These are phyloP conservation scores for Ethmia dodecea DNA, from an alignment of 2,888 invertebrate genomes.

Conservation along the genomic window DNA sequence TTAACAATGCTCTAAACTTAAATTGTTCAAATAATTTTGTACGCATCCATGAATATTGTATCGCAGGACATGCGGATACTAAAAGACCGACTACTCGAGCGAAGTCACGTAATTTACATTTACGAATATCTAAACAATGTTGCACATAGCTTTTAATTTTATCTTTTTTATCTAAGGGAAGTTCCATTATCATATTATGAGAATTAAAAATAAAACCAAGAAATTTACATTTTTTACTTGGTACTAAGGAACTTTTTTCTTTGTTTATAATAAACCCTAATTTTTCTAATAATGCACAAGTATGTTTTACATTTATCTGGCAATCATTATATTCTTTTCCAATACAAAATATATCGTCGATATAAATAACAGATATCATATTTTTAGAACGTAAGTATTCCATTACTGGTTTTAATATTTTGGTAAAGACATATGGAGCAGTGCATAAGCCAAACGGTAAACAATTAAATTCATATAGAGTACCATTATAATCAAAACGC, in stretches of 20 bases:
- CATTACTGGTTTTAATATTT: constrained; percentile 1
- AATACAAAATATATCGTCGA: constrained; percentile 13
- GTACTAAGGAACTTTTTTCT: constrained; percentile 6
- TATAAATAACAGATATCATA: constrained; percentile 4
- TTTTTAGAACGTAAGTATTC: constrained; percentile 3
- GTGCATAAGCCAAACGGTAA: constrained; percentile 2
- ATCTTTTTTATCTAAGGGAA: background rate
- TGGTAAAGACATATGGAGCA: constrained; percentile 5
- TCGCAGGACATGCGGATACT: background rate
- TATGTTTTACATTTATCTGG: constrained; percentile 5
- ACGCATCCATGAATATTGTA: constrained; percentile 2
- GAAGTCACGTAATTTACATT: background rate
- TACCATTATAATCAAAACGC: background rate
- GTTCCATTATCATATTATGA: background rate
- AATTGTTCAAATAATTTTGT: constrained; percentile 6
- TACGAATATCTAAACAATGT: background rate
- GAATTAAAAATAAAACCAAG: constrained; percentile 8
- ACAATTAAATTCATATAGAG: constrained; percentile 5
- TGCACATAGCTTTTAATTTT: too few species aligned
- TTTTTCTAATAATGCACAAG: constrained; percentile 7
- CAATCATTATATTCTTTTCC: constrained; percentile 10
- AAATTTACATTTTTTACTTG: constrained; percentile 9
- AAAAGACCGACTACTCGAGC: background rate
- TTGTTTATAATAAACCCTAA: constrained; percentile 11
- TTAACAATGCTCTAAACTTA: constrained; percentile 1